Evolutionary conservation across 2,888 invertebrate genomes (phyloP).

Genomic region (Hirtodrosophila cameraria): DNA sequence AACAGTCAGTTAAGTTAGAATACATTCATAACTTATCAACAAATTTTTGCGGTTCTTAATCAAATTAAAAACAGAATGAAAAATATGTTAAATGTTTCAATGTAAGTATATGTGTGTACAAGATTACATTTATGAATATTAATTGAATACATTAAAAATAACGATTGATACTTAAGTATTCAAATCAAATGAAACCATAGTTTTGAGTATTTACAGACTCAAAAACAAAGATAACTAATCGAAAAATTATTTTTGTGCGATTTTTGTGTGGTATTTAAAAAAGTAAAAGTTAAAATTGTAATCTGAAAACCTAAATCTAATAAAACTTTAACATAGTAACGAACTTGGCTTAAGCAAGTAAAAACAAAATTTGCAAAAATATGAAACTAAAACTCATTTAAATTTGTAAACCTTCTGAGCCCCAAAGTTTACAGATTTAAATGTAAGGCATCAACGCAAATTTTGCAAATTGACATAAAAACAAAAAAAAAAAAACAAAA

Average conservation of each 20-base stretch:
- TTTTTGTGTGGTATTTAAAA: conserved; percentile 35
- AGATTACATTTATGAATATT: neutral
- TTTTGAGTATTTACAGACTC: conserved; percentile 16
- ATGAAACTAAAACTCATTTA: conserved; percentile 70
- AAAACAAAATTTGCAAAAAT: conserved; percentile 8
- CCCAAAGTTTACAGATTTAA: conserved; percentile 83
- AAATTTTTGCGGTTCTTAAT: conserved; percentile 6
- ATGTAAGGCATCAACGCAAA: conserved; percentile 60
- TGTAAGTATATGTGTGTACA: conserved; percentile 7
- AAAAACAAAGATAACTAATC: conserved; percentile 11
- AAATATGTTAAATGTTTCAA: too few relatives aligned
- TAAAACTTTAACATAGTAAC: conserved; percentile 36
- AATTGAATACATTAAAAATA: conserved; percentile 19
- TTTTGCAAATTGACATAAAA: conserved; percentile 26
- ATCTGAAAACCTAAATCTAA: conserved; percentile 14
- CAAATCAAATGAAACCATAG: conserved; percentile 3
- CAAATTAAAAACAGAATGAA: neutral
- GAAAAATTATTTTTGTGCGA: conserved; percentile 29
- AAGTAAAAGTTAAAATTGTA: conserved; percentile 19
- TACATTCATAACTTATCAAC: conserved; percentile 7
- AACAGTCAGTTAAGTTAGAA: conserved; percentile 9
- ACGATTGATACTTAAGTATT: conserved; percentile 20
- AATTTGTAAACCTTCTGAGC: conserved; percentile 83
- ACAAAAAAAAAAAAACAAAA: conserved; percentile 34
- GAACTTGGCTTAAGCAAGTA: conserved; percentile 26